phyloP scores from a whole-genome alignment of 53 echinoderm and acorn worm species.

The Astropecten irregularis region DNA sequence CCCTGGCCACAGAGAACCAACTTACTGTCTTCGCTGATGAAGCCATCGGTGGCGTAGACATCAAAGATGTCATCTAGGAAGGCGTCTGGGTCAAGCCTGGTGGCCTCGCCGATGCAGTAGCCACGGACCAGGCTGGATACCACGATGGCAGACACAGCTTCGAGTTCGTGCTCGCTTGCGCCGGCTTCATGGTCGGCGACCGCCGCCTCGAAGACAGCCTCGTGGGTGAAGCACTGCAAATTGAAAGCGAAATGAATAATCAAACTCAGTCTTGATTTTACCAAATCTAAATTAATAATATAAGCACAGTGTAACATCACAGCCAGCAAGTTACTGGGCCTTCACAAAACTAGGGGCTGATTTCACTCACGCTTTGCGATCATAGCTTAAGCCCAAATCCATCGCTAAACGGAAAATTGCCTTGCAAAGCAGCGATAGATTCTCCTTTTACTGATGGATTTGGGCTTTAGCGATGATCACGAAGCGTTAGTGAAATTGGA shows the following conservation, averaged over 20 bases:
- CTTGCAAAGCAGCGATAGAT: too few species aligned
- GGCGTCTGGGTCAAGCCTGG: conserved; percentile 50
- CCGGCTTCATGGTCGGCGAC: conserved; percentile 69
- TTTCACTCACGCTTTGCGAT: too few species aligned
- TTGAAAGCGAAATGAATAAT: neutral
- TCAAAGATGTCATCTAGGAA: conserved; percentile 76
- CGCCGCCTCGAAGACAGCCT: conserved; percentile 60
- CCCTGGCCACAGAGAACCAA: too few species aligned
- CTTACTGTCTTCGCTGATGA: conserved; percentile 75
- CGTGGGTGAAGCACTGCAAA: conserved; percentile 74
- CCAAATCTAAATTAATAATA: neutral
- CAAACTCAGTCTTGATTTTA: neutral
- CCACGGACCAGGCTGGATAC: conserved; percentile 72
- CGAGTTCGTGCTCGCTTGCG: conserved; percentile 59
- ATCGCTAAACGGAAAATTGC: too few species aligned
- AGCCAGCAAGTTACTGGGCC: neutral
- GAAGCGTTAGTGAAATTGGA: too few species aligned
- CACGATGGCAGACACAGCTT: conserved; percentile 44
- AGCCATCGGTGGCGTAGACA: conserved; percentile 32
- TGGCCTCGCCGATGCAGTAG: conserved; percentile 80
- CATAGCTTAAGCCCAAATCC: too few species aligned
- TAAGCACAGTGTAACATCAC: neutral
- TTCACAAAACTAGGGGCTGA: neutral
- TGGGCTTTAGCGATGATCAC: too few species aligned
- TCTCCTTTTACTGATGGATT: too few species aligned